Conservation (phyloP, 1,140 invertebrate species). For the Drosophila kepulauana region DNA sequence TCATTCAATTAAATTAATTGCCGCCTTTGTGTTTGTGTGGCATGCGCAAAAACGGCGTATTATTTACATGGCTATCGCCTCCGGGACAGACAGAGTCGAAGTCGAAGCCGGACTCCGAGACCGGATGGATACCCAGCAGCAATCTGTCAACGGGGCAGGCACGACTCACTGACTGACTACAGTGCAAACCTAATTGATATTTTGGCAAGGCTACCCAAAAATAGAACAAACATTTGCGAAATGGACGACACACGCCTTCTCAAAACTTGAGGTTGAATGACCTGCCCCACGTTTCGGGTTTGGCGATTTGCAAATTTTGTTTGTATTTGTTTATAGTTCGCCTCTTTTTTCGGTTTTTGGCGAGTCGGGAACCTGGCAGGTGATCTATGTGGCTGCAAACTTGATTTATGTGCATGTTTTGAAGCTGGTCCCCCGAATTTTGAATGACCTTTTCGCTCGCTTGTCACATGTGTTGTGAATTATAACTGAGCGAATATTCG, state of each 20-base stretch:
- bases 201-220: conserved; percentile 14
- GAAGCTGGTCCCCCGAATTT: conserved; percentile 50
- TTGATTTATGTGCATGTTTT: conserved; percentile 56
- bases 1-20: conserved; percentile 76
- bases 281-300: conserved; percentile 4
- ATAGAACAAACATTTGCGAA: conserved; percentile 24
- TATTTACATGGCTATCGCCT: conserved; percentile 42
- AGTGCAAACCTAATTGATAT: conserved; percentile 42
- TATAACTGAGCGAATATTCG: conserved; percentile 26
- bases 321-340: neutral
- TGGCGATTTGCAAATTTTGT: conserved; percentile 30
- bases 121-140: conserved; percentile 12
- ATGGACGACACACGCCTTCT: conserved; percentile 33
- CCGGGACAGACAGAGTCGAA: neutral
- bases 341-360: neutral
- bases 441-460: conserved; percentile 45
- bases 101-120: neutral
- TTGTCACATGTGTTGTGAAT: conserved; percentile 48
- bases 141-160: neutral
- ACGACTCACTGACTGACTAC: too few species aligned
- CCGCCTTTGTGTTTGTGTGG: conserved; percentile 49
- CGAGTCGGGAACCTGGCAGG: conserved; percentile 14
- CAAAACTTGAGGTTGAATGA: conserved; percentile 29
- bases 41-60: conserved; percentile 52
- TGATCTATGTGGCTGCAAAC: conserved; percentile 49